Evolutionary conservation across 2,888 invertebrate species (phyloP), one percentile per base, ranked within the genome.

Genomic region (Eupithecia subumbrata): DNA sequence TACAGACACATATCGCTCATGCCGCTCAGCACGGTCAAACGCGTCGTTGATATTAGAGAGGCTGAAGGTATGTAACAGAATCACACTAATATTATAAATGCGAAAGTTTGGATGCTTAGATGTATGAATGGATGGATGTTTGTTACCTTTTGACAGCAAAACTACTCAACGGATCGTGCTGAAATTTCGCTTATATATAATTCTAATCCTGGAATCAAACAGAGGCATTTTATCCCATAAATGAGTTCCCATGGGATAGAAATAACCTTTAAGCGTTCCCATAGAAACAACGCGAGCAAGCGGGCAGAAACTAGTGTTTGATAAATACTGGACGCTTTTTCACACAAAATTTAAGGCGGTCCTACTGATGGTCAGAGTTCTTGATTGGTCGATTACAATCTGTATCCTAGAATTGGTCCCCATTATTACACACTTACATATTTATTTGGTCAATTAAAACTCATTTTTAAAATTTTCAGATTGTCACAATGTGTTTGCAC

Each of bases 1-100:
- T 98, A 97, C 94, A 98, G 99, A 89, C 99, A 99, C 90, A 96
- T 99, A 79, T 97, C 97, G 85, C 96, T 99, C 87, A 96, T 99
- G 95, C 97, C 98, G 63, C 95, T 99, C 82, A 97, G 97, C 85
- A 97, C 97, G 79, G 98, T 99, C 83, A 98, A 98, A 89, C 96
- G 98, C 85, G 98, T 99, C 80, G 97, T 99, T 73, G 98, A 99
- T 90, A 97, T 99, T 82, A 96, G 96, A 80, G 98, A 98, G 92
- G 96, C 97, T 75, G 97, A 98, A 89, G 98, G 97, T 97, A 63
- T n/a, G n/a, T n/a, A n/a, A n/a, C n/a, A n/a, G 40, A 1, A 4
- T 30, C 30, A 30, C 30, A 30, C 30, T 30, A 2, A 30, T 30
- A 30, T 30, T 30, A 30, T 30, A 30, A 30, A 30, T 30, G 30